These are phyloP conservation scores for Cataglyphis livida DNA, from an alignment of 2,888 invertebrate species.

Conservation along the genomic window DNA sequence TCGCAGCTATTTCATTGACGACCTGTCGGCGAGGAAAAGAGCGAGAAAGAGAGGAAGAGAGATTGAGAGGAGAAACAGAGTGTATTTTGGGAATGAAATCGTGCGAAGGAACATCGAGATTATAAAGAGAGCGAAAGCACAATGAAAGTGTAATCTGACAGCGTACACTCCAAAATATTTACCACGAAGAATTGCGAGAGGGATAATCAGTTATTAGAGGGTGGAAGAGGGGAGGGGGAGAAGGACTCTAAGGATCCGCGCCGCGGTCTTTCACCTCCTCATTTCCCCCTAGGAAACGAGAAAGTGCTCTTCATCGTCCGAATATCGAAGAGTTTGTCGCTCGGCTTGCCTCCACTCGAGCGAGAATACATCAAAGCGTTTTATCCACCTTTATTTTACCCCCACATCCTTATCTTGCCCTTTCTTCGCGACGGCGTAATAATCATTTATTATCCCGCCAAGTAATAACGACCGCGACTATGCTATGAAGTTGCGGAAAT, in stretches of 20 bases:
- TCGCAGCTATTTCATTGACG: constrained; percentile 69
- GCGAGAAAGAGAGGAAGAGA: constrained; percentile 19
- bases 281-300: constrained; percentile 18
- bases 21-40: constrained; percentile 57
- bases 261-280: constrained; percentile 34
- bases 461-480: constrained; percentile 81
- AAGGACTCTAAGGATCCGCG: constrained; percentile 55
- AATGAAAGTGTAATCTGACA: neutral
- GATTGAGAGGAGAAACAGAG: constrained; percentile 43
- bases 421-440: constrained; percentile 73
- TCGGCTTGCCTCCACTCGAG: constrained; percentile 81
- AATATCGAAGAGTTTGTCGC: constrained; percentile 73
- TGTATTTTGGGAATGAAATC: constrained; percentile 45
- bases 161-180: neutral
- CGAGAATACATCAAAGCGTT: constrained; percentile 78
- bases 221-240: neutral
- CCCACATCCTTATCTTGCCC: neutral
- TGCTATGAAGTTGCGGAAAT: constrained; percentile 81
- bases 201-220: constrained; percentile 4
- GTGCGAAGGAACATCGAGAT: neutral
- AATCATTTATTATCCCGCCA: constrained; percentile 84
- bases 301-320: constrained; percentile 83
- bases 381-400: constrained; percentile 17
- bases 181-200: constrained; percentile 6
- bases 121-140: neutral